Conservation (phyloP, 2,113 vertebrate genomes). For the Poeciliopsis prolifica region DNA sequence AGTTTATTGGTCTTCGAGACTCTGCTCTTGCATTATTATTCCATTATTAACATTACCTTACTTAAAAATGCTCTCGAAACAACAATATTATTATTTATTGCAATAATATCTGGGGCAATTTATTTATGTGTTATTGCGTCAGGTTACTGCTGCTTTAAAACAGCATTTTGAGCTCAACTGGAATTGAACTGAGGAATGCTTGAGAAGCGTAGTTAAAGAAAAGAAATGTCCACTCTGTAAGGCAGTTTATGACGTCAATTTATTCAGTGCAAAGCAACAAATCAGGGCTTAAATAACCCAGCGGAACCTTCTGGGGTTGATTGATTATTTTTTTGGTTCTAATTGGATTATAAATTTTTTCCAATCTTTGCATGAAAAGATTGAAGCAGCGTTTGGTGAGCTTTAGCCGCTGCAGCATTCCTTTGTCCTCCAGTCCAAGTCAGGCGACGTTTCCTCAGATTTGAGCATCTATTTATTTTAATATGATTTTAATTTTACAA, state of each 20-base stretch:
- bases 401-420: too few relatives aligned
- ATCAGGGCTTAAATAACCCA: neutral
- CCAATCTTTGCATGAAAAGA: neutral
- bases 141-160: too few relatives aligned
- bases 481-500: neutral
- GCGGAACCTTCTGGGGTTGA: neutral
- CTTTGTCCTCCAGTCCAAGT: neutral
- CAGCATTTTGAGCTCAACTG: neutral
- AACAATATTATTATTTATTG: too few relatives aligned
- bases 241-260: neutral
- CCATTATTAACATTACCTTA: too few relatives aligned
- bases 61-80: too few relatives aligned
- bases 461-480: neutral
- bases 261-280: neutral
- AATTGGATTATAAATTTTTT: too few relatives aligned
- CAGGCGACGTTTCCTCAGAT: neutral
- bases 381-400: neutral
- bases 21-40: too few relatives aligned
- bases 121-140: too few relatives aligned
- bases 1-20: too few relatives aligned
- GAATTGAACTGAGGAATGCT: neutral
- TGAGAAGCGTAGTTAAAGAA: neutral
- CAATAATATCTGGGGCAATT: too few relatives aligned
- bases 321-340: neutral
- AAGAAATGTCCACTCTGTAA: neutral